These are phyloP conservation scores for Daktulosphaira vitifoliae DNA, from an alignment of 1,140 invertebrate genomes.

Conservation along the genomic window DNA sequence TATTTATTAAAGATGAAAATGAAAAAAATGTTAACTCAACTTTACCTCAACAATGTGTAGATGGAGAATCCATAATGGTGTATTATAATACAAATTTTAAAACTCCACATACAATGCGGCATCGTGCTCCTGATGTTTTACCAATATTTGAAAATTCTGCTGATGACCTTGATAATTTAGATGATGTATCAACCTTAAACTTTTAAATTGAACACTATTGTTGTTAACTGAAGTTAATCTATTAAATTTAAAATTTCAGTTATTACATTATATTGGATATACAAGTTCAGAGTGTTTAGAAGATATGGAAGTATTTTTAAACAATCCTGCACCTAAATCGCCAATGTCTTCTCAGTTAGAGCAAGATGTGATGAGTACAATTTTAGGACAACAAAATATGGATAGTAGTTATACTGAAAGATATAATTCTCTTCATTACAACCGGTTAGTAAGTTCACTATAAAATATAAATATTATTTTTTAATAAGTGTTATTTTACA, in stretches of 20 bases:
- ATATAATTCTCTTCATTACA: constrained; percentile 39
- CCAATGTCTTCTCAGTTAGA: constrained; percentile 61
- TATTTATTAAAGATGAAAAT: not conserved
- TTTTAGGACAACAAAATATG: constrained; percentile 67
- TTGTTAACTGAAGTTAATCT: not conserved
- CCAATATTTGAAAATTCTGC: constrained; percentile 74
- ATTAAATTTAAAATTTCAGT: constrained; percentile 52
- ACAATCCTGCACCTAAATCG: constrained; percentile 56
- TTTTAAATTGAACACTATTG: constrained; percentile 29
- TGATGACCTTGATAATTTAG: constrained; percentile 82
- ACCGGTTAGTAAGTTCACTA: not conserved
- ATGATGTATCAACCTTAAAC: constrained; percentile 70
- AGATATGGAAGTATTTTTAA: constrained; percentile 57
- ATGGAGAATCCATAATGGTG: constrained; percentile 36
- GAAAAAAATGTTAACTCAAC: not conserved
- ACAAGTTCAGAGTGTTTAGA: constrained; percentile 84
- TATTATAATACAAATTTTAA: constrained; percentile 37
- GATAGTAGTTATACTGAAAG: constrained; percentile 56
- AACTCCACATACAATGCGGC: constrained; percentile 58
- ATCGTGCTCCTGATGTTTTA: constrained; percentile 61
- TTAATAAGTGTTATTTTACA: not conserved
- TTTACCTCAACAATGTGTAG: not conserved
- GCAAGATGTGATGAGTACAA: constrained; percentile 72
- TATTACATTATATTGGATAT: constrained; percentile 81
- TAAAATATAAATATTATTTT: not conserved